These are phyloP conservation scores for Acinonyx jubatus DNA, from an alignment of 2,113 vertebrate species.

Conservation along the genomic window DNA sequence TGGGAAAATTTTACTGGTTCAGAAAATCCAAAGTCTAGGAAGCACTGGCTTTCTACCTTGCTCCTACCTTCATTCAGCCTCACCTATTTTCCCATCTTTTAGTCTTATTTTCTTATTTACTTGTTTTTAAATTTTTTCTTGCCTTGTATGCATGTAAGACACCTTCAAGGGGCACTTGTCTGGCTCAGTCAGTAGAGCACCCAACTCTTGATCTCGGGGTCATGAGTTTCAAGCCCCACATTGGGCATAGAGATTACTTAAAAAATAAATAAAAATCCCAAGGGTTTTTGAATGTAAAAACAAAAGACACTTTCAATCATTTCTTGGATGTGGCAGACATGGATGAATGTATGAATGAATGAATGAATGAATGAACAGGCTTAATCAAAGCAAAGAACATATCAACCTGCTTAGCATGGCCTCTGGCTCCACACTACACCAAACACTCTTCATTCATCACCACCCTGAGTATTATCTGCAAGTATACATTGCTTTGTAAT, in stretches of 20 bases:
- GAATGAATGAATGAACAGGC: background rate
- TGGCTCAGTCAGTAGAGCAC: background rate
- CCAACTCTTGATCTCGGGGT: background rate
- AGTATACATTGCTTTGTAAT: background rate
- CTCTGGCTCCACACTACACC: rapidly evolving
- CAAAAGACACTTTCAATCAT: background rate
- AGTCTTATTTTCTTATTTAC: background rate
- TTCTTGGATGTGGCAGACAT: background rate
- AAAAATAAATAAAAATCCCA: background rate
- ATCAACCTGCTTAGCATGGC: rapidly evolving
- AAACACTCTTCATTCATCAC: background rate
- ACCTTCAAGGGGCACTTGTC: background rate
- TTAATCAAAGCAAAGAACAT: background rate
- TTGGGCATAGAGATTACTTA: background rate
- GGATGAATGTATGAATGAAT: background rate
- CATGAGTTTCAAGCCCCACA: background rate
- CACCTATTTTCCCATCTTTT: background rate
- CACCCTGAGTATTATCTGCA: background rate
- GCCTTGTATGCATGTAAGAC: background rate
- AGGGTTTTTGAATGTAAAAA: background rate
- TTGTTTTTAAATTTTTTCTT: background rate
- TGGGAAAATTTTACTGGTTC: background rate
- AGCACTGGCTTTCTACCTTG: background rate
- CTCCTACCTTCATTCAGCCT: background rate
- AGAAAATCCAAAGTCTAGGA: constrained; percentile 17